These are phyloP conservation scores for Philypnodon macrostomus DNA, from an alignment of 2,797 vertebrate species.

Conservation along the genomic window DNA sequence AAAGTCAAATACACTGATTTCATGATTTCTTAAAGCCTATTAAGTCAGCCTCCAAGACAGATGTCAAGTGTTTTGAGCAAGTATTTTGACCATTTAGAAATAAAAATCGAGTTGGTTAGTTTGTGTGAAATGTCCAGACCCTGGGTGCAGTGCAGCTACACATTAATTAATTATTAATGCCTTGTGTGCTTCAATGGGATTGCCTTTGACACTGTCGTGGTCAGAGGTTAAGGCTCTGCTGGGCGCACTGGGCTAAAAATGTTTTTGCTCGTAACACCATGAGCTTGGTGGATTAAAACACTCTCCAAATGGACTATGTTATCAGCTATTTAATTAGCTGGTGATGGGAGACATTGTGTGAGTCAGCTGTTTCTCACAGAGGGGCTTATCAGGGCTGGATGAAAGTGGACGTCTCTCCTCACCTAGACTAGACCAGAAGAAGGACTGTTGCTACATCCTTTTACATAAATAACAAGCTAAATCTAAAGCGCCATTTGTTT, in stretches of 20 bases:
- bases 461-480: too few relatives aligned
- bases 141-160: conserved; percentile 1
- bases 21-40: too few relatives aligned
- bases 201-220: conserved; percentile 21
- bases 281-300: conserved; percentile 23
- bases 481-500: too few relatives aligned
- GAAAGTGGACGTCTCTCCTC: conserved; percentile 19
- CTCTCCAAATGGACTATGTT: conserved; percentile 23
- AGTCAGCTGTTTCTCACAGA: conserved; percentile 53
- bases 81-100: too few relatives aligned
- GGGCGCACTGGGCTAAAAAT: conserved; percentile 25
- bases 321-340: conserved; percentile 41
- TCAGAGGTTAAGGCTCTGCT: conserved; percentile 18
- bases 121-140: conserved; percentile 15
- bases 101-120: background rate
- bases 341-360: conserved; percentile 32
- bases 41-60: too few relatives aligned
- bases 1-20: too few relatives aligned
- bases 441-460: conserved; percentile 13
- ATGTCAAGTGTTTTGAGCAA: too few relatives aligned
- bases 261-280: conserved; percentile 4
- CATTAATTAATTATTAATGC: conserved; percentile 67
- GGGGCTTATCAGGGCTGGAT: conserved; percentile 22
- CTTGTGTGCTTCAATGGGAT: conserved; percentile 47
- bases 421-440: conserved; percentile 27